Evolutionary conservation across 2,888 invertebrate genomes (phyloP), one percentile per base, ranked within the genome.

Genomic region (Andrena trimmerana): DNA sequence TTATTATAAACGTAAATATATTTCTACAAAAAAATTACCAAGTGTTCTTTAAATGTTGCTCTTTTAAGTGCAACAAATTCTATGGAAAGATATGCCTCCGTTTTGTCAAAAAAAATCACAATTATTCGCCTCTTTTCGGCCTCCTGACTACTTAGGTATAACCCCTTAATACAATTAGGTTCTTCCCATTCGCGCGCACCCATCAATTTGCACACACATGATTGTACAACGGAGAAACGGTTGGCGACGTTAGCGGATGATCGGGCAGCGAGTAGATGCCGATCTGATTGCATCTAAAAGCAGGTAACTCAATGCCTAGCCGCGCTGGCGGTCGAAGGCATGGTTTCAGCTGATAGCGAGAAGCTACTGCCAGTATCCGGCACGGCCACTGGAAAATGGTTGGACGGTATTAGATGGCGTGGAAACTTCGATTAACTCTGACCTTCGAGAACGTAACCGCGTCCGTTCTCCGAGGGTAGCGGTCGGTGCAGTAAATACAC

Each of bases 391-490:
- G 76, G 79, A 71, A 83, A 80, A 81, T 60, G 81, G 78, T 73
- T 80, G 71, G 68, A 72, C 74, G 72, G 74, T 86, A 86, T 86
- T 87, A 86, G 81, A 81, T 76, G 78, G 71, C 65, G 81, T 52
- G 65, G 76, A 78, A 86, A 87, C 79, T 86, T 86, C 81, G 88
- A 88, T 86, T 87, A 87, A 85, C 80, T 82, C 70, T 74, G 75
- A 88, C 78, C 83, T 87, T 88, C 78, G 82, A 48, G 74, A 31
- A 59, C 48, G 65, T 66, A 68, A 59, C 69, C 78, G 65, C 24
- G 75, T 68, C 65, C 31, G 31, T 52, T 52, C 60, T 63, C 33
- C n/a, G 27, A 52, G 66, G 65, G 29, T 36, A 48, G 50, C 42
- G 42, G 57, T 20, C 24, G 31, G 42, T 31, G 59, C 57, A 74